Evolutionary conservation across 2,888 invertebrate genomes (phyloP), one percentile per base, ranked within the genome.

Genomic region (Argyresthia goedartella): DNA sequence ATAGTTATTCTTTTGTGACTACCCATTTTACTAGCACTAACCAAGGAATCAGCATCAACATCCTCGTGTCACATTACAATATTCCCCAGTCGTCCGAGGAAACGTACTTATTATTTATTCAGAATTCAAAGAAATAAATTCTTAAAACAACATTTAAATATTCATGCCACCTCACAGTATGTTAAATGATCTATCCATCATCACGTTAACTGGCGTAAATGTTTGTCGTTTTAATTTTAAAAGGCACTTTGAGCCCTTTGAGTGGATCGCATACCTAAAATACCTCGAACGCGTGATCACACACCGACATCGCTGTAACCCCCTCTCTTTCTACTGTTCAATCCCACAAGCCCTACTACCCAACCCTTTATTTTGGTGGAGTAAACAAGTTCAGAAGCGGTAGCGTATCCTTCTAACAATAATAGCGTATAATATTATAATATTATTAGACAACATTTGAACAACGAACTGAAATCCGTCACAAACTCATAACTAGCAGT

Each of bases 221-320:
- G 73, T 81, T 80, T 81, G 76, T 77, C 76, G 72, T 79, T 79
- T 80, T 76, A 76, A 82, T 81, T 84, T 78, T 70, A 67, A 74
- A 78, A 79, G 71, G 73, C 73, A 73, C 76, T 78, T 73, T 62
- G 66, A 73, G 67, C 72, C 73, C 76, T 81, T 78, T 79, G 73
- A 71, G 68, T 66, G 69, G 58, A 79, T 78, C 69, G 75, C 79
- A 81, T 84, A 76, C 81, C 71, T 64, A 51, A 63, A 74, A 73
- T 81, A 69, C 78, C 75, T 61, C 60, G 69, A 62, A 65, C 73
- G 77, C 73, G 76, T 73, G 66, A 75, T 70, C 55, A 50, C 43
- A 50, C 43, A 50, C 50, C 50, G 44, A 44, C 44, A 44, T 50
- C 49, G 36, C 8, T 25, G 35, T 35, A 14, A 33, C 43, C 50